Percentiles rank a stretch among this genome's conserved stretches.
Evolutionary conservation across 92 coral and sea anemone genomes (phyloP).

Genomic region (Palythoa heliodiscus): DNA sequence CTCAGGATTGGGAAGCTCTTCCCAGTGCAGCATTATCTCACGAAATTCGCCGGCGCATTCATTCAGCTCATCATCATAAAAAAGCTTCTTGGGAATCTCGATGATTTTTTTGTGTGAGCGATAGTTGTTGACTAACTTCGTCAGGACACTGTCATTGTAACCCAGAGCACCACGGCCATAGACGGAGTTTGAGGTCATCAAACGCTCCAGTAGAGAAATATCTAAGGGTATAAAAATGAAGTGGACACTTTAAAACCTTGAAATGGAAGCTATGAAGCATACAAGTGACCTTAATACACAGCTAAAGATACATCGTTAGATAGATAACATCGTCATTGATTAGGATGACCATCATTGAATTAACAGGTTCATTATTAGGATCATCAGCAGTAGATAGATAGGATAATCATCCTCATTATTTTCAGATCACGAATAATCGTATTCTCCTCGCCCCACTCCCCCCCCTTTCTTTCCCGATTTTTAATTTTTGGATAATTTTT

Average conservation of each 20-base stretch:
- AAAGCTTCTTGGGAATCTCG: constrained; percentile 72
- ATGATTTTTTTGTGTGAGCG: constrained; percentile 82
- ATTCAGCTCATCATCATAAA: constrained; percentile 71
- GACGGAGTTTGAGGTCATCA: constrained; percentile 62
- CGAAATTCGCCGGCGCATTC: constrained; percentile 73
- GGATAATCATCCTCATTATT: no score
- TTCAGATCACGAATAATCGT: no score
- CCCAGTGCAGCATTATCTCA: constrained; percentile 70
- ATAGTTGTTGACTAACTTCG: constrained; percentile 84
- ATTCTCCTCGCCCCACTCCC: no score
- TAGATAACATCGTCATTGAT: no score
- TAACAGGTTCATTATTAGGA: no score
- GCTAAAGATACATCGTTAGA: background rate
- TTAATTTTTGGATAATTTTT: no score
- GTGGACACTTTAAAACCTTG: background rate
- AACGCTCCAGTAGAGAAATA: constrained; percentile 69
- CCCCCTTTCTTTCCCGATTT: no score
- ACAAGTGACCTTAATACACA: background rate
- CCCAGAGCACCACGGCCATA: constrained; percentile 50
- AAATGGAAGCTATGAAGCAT: background rate
- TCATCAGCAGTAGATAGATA: no score
- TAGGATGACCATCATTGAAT: no score
- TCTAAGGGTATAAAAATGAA: constrained; percentile 25
- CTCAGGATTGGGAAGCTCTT: constrained; percentile 66
- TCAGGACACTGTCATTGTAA: constrained; percentile 61